phyloP scores from a whole-genome alignment of 2,888 invertebrate species.

The Exocentrus adspersus region DNA sequence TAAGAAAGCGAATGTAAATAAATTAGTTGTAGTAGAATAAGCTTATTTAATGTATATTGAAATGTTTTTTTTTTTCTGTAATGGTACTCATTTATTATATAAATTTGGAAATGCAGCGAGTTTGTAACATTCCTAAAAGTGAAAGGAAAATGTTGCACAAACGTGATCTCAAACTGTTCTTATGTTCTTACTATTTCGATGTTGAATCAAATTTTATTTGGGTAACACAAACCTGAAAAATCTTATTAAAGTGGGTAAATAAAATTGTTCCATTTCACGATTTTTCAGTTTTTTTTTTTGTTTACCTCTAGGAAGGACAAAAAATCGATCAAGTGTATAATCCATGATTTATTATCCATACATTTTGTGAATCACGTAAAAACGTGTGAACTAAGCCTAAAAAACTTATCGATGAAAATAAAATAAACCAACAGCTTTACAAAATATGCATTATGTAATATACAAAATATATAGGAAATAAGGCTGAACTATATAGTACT shows the following conservation, averaged over 20 bases:
- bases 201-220: constrained; percentile 30
- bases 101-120: constrained; percentile 14
- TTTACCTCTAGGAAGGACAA: too few relatives aligned
- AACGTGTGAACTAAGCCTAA: background rate
- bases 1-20: constrained; percentile 33
- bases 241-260: constrained; percentile 19
- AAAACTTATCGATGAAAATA: background rate
- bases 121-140: constrained; percentile 21
- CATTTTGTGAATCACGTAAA: too few relatives aligned
- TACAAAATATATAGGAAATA: constrained; percentile 29
- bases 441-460: constrained; percentile 23
- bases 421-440: constrained; percentile 6
- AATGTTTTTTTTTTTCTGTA: constrained; percentile 14
- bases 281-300: background rate
- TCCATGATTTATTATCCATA: too few relatives aligned
- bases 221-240: constrained; percentile 16
- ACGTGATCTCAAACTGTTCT: constrained; percentile 23
- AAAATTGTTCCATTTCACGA: background rate
- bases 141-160: background rate
- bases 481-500: constrained; percentile 16
- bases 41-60: constrained; percentile 26
- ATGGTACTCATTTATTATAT: background rate
- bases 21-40: constrained; percentile 16
- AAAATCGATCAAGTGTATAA: too few relatives aligned
- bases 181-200: constrained; percentile 29